Evolutionary conservation across 1,140 invertebrate species (phyloP).

Genomic region (Macrotrachela quadricornifera): DNA sequence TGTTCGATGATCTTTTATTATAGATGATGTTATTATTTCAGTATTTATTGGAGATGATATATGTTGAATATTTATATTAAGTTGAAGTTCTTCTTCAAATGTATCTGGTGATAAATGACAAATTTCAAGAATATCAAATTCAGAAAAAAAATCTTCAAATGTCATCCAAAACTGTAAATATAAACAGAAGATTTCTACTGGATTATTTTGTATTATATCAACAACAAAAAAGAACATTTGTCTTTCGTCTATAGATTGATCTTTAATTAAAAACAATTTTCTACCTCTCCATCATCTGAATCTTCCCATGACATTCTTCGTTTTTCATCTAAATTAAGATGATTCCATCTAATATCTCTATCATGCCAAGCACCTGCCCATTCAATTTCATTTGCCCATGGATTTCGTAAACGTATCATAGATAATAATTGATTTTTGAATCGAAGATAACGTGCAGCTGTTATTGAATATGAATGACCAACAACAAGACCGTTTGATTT

Average conservation of each 20-base stretch:
- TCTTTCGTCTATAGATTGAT: background rate
- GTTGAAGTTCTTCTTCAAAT: background rate
- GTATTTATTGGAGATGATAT: no score
- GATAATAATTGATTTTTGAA: background rate
- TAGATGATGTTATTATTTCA: no score
- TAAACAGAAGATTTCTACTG: background rate
- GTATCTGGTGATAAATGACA: constrained; percentile 9
- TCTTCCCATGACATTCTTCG: constrained; percentile 45
- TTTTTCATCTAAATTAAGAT: constrained; percentile 67
- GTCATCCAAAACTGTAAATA: background rate
- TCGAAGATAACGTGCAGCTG: constrained; percentile 46
- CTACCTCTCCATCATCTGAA: constrained; percentile 7
- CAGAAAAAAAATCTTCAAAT: background rate
- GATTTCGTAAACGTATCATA: constrained; percentile 30
- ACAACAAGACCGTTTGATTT: constrained; percentile 34
- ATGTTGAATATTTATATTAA: background rate
- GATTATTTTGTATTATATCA: background rate
- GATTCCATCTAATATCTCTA: constrained; percentile 45
- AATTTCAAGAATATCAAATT: constrained; percentile 7
- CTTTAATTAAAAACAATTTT: background rate
- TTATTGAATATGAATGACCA: constrained; percentile 35
- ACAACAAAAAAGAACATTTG: background rate
- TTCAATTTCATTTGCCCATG: constrained; percentile 37
- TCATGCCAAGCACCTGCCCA: constrained; percentile 39
- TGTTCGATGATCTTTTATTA: no score